phyloP scores from a whole-genome alignment of 2,113 vertebrate genomes.

The Lampris megalopsis region DNA sequence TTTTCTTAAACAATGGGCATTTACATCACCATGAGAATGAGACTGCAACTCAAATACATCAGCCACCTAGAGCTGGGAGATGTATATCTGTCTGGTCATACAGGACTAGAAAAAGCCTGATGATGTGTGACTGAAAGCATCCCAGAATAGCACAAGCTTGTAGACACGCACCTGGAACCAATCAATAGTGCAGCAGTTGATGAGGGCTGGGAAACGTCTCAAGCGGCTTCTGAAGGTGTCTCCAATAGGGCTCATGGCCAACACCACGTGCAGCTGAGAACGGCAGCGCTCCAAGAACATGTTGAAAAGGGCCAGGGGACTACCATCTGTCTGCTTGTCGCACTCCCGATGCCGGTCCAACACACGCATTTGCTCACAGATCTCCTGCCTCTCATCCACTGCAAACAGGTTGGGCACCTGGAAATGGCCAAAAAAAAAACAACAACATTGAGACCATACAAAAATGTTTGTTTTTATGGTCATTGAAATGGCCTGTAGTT shows the following conservation, averaged over 20 bases:
- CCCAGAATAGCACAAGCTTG: not conserved
- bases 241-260: constrained; percentile 94
- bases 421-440: not conserved
- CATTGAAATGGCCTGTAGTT: not conserved
- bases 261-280: constrained; percentile 89
- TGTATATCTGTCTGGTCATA: not conserved
- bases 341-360: constrained; percentile 87
- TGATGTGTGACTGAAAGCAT: not conserved
- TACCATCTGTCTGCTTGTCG: constrained; percentile 90
- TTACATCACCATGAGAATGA: too few relatives aligned
- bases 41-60: too few relatives aligned
- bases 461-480: too few relatives aligned
- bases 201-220: constrained; percentile 90
- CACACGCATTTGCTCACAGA: constrained; percentile 90
- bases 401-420: constrained; percentile 90
- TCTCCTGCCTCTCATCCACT: constrained; percentile 89
- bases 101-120: too few relatives aligned
- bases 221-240: constrained; percentile 89
- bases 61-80: too few relatives aligned
- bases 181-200: constrained; percentile 95
- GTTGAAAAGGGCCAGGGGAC: constrained; percentile 89
- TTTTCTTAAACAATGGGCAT: too few relatives aligned
- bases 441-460: not conserved
- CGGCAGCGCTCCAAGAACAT: constrained; percentile 92
- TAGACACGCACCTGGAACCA: constrained; percentile 90